Percentiles rank a stretch among this genome's conserved stretches.
phyloP scores from a whole-genome alignment of 2,888 invertebrate species.

The Harpalus rufipes region DNA sequence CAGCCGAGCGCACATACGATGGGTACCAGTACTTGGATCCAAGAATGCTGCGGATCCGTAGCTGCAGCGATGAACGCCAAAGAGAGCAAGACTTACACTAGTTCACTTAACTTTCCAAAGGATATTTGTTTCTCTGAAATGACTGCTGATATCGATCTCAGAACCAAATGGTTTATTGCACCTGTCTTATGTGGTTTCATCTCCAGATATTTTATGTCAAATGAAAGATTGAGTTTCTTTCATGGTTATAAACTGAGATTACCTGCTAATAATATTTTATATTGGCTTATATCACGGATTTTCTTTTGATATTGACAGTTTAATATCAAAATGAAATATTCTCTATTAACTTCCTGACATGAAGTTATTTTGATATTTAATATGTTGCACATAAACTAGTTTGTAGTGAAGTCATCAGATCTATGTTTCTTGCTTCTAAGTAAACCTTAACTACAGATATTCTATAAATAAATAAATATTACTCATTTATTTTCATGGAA shows the following conservation, averaged over 20 bases:
- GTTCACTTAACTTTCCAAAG: conserved; percentile 59
- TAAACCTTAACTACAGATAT: too few relatives aligned
- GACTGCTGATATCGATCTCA: conserved; percentile 46
- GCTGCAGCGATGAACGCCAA: conserved; percentile 7
- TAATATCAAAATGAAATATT: not conserved
- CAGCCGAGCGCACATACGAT: conserved; percentile 32
- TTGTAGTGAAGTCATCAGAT: too few relatives aligned
- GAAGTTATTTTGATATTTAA: too few relatives aligned
- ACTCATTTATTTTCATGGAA: too few relatives aligned
- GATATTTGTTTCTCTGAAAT: conserved; percentile 57
- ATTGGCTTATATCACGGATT: not conserved
- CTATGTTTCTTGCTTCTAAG: too few relatives aligned
- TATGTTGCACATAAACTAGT: too few relatives aligned
- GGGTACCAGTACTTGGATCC: conserved; percentile 44
- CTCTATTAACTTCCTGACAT: not conserved
- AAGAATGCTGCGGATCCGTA: conserved; percentile 15
- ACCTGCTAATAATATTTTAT: conserved; percentile 4
- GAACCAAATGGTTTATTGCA: conserved; percentile 24
- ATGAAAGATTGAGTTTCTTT: conserved; percentile 28
- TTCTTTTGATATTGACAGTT: not conserved
- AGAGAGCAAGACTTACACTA: conserved; percentile 57
- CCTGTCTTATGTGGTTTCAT: conserved; percentile 45
- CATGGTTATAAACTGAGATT: not conserved
- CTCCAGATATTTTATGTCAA: not conserved
- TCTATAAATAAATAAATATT: too few relatives aligned